Evolutionary conservation across 2,797 vertebrate genomes (phyloP).

Genomic region (Margarornis squamiger): DNA sequence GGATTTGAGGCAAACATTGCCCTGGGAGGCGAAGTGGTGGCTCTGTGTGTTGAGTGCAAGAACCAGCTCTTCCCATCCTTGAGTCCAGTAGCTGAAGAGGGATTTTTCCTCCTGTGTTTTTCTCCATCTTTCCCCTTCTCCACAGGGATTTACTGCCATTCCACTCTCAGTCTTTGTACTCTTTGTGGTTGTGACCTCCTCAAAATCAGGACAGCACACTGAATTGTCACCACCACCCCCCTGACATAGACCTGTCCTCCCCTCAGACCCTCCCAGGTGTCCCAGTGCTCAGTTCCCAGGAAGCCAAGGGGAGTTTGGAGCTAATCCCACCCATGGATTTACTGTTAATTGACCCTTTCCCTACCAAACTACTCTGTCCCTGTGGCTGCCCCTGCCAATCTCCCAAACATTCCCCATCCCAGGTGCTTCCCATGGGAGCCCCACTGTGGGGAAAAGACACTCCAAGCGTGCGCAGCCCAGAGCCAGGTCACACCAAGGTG

Average conservation of each 20-base stretch:
- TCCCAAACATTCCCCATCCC: neutral
- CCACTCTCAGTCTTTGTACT: neutral
- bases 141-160: neutral
- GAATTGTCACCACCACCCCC: neutral
- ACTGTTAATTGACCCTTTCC: neutral
- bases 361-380: accelerated
- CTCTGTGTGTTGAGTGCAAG: neutral
- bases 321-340: neutral
- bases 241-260: neutral
- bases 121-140: neutral
- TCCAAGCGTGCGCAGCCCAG: accelerated
- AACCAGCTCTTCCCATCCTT: neutral
- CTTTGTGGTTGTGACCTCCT: neutral
- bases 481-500: neutral
- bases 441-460: accelerated
- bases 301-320: neutral
- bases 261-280: neutral
- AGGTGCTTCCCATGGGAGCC: neutral
- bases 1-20: neutral
- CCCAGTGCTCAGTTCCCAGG: neutral
- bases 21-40: neutral
- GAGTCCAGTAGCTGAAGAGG: accelerated
- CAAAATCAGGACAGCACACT: neutral
- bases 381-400: neutral
- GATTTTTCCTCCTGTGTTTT: neutral